These are phyloP conservation scores for Eospalax fontanierii DNA, from an alignment of 2,797 vertebrate genomes.

Conservation along the genomic window DNA sequence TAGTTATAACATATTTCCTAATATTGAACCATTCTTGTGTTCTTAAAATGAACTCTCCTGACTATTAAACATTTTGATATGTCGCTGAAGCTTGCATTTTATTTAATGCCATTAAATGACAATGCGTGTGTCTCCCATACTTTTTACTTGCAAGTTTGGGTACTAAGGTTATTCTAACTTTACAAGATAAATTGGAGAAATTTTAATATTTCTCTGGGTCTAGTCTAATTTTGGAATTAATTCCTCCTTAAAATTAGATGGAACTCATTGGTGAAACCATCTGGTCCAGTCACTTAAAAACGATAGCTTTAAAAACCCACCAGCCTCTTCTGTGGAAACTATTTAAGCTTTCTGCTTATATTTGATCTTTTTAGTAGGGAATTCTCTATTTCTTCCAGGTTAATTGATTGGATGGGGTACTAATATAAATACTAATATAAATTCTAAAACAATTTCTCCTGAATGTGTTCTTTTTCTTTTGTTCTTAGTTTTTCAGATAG, in stretches of 20 bases:
- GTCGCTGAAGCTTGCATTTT: conserved; percentile 22
- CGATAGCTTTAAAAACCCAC: conserved; percentile 39
- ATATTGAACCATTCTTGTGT: too few species aligned
- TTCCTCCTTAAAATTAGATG: conserved; percentile 32
- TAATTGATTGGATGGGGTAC: not conserved
- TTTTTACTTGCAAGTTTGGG: conserved; percentile 14
- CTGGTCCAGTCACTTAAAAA: conserved; percentile 4
- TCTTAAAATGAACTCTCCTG: not conserved
- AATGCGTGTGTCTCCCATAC: conserved; percentile 17
- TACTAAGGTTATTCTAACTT: conserved; percentile 24
- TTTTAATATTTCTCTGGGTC: conserved; percentile 19
- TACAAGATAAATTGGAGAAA: conserved; percentile 9
- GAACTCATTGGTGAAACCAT: conserved; percentile 5
- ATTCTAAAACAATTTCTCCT: conserved; percentile 35
- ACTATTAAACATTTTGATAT: not conserved
- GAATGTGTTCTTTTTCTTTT: not conserved
- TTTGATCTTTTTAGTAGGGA: conserved; percentile 34
- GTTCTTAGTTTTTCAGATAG: too few species aligned
- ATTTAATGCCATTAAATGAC: conserved; percentile 54
- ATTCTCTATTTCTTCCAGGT: not conserved
- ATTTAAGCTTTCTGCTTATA: conserved; percentile 47
- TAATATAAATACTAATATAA: not conserved
- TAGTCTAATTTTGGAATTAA: conserved; percentile 35
- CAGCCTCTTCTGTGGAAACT: not conserved
- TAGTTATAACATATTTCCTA: conserved; percentile 32